Evolutionary conservation across 2,797 vertebrate species (phyloP).

Genomic region (Hippocampus kuda): DNA sequence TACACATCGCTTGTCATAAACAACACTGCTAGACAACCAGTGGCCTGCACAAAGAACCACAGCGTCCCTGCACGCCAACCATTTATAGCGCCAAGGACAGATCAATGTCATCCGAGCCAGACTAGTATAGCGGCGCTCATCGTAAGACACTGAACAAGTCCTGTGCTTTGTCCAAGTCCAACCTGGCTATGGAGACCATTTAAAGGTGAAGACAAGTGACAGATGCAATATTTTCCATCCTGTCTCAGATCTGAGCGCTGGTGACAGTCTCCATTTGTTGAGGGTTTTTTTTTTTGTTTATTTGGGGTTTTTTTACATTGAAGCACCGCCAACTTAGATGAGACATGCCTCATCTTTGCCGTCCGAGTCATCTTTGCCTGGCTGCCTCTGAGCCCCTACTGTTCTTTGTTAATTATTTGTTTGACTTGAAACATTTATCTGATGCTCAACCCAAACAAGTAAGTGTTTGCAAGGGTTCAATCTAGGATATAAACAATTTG

Average conservation of each 20-base stretch:
- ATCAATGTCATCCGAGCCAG: conserved; percentile 56
- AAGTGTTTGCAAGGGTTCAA: conserved; percentile 22
- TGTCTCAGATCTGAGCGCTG: conserved; percentile 57
- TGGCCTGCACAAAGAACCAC: conserved; percentile 15
- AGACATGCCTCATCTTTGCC: conserved; percentile 68
- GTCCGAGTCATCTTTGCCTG: conserved; percentile 65
- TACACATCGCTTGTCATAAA: not conserved
- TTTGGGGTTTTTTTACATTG: conserved; percentile 66
- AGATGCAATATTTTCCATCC: conserved; percentile 65
- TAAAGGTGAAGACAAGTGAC: conserved; percentile 70
- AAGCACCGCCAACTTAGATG: conserved; percentile 68
- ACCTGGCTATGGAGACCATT: conserved; percentile 68
- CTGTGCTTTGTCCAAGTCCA: conserved; percentile 66
- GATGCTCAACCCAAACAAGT: conserved; percentile 40
- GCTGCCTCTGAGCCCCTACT: conserved; percentile 39
- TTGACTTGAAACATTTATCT: conserved; percentile 46
- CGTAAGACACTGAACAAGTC: conserved; percentile 41
- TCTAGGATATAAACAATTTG: conserved; percentile 36
- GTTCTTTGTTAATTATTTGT: conserved; percentile 36
- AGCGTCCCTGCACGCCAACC: conserved; percentile 1
- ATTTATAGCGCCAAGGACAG: conserved; percentile 58
- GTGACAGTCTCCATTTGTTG: conserved; percentile 71
- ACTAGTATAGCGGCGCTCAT: conserved; percentile 45
- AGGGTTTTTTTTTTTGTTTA: conserved; percentile 55
- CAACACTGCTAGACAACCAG: not conserved